Evolutionary conservation across 2,888 invertebrate genomes (phyloP), one percentile per base, ranked within the genome.

Genomic region (Latrodectus hesperus): DNA sequence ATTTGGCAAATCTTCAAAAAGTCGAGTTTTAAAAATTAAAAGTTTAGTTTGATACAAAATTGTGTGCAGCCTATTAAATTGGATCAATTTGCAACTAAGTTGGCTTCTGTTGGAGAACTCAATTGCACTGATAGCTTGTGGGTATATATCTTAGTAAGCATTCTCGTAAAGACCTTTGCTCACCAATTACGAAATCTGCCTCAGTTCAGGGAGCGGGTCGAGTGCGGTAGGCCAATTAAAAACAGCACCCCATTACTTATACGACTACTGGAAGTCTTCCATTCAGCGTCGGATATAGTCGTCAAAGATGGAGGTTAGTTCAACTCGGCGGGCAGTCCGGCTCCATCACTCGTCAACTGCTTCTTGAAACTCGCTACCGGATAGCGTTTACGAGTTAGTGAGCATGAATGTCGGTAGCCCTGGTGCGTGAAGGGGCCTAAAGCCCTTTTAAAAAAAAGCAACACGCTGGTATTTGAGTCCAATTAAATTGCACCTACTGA

Each of bases 161-260:
- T 6, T 38, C 38, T 38, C 38, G 38, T 38, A 38, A 38, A 38
- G 38, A 38, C 38, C 38, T 38, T 38, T 38, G 38, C 38, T 38
- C 38, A 38, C 38, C 38, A 38, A 38, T 38, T 38, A 38, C 38
- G 38, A 38, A 38, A 38, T 4, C 38, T 38, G 38, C 38, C 6
- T 38, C 38, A 38, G 38, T 38, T 38, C 38, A 38, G 38, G 2
- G 38, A 38, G 6, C 38, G 38, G 38, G 38, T 65, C 64, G 55
- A 78, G 73, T 84, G 84, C 84, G 84, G 84, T 84, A 84, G 84
- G 84, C 73, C 84, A 78, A 84, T 84, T 84, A 84, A 72, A 38
- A 53, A 10, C 16, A 2, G 52, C 67, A 52, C 14, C 38, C 49
- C 16, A 55, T 52, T 65, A 72, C 11, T 84, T 77, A 71, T 65